These are phyloP conservation scores for Sigmodon hispidus DNA, from an alignment of 2,113 vertebrate species.

Conservation along the genomic window DNA sequence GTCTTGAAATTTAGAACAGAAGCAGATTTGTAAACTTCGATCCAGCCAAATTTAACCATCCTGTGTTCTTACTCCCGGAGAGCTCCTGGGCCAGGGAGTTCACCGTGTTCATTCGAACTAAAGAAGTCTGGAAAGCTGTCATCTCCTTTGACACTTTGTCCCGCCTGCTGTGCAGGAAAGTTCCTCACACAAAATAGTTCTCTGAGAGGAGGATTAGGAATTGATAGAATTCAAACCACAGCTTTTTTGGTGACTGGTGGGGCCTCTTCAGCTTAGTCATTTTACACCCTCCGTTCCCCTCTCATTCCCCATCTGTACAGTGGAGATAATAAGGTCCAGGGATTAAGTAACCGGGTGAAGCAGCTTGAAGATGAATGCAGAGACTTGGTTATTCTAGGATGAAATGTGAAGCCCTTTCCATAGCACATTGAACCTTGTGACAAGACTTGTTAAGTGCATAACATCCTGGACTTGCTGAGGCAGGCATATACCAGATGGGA, in stretches of 20 bases:
- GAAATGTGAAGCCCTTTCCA: constrained; percentile 41
- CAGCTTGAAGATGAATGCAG: constrained; percentile 59
- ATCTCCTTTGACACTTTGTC: neutral
- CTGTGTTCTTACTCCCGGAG: neutral
- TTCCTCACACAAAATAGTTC: constrained; percentile 32
- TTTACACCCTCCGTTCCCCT: constrained; percentile 37
- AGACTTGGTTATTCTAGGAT: constrained; percentile 64
- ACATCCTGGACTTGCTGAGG: constrained; percentile 35
- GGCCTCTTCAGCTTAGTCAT: constrained; percentile 47
- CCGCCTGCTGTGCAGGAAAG: neutral
- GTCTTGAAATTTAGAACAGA: constrained; percentile 35
- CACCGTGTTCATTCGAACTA: constrained; percentile 11
- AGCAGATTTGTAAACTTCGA: constrained; percentile 31
- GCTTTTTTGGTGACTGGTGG: neutral
- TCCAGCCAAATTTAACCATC: constrained; percentile 1
- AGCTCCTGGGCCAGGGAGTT: neutral
- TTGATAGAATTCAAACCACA: constrained; percentile 31
- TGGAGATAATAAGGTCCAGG: constrained; percentile 59
- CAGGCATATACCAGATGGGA: neutral
- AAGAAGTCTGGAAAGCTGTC: neutral
- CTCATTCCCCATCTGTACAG: constrained; percentile 47
- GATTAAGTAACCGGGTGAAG: constrained; percentile 51
- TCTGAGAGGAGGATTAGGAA: constrained; percentile 16
- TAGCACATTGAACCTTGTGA: constrained; percentile 57
- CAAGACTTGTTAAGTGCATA: constrained; percentile 61